Conservation (phyloP, 2,113 vertebrate species). For the Gymnarchus niloticus region DNA sequence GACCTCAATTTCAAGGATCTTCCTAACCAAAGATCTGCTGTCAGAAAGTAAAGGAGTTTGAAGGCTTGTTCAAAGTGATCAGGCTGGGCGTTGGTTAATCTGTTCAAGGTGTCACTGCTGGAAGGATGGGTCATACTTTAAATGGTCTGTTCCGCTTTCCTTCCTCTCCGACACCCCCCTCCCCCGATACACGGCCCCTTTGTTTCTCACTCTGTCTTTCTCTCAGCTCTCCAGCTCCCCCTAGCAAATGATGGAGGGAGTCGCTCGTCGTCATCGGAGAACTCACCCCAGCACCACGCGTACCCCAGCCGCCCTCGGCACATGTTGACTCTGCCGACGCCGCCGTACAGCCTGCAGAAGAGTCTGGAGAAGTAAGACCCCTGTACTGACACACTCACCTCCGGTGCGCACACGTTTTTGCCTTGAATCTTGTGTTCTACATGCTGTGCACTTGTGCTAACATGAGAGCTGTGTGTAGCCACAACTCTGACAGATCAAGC, state of each 20-base stretch:
- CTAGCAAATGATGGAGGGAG: slow-evolving; percentile 81
- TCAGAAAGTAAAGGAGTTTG: background rate
- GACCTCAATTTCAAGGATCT: background rate
- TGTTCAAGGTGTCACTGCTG: background rate
- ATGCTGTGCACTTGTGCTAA: background rate
- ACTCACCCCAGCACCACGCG: slow-evolving; percentile 76
- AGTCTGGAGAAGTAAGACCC: slow-evolving; percentile 80
- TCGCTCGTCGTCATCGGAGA: slow-evolving; percentile 78
- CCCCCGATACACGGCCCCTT: background rate
- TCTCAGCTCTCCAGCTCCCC: slow-evolving; percentile 77
- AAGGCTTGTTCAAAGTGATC: background rate
- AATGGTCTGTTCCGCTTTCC: background rate
- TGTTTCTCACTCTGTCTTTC: background rate
- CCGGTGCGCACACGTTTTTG: too few species aligned
- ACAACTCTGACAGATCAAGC: background rate
- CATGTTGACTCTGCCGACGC: slow-evolving; percentile 75
- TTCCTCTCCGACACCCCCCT: slow-evolving; percentile 12
- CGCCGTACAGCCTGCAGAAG: slow-evolving; percentile 69
- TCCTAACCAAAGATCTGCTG: background rate
- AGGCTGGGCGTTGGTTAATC: background rate
- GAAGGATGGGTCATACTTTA: background rate
- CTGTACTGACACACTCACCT: background rate
- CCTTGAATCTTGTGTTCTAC: too few species aligned
- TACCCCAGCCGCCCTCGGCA: slow-evolving; percentile 71
- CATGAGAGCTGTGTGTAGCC: background rate